phyloP scores from a whole-genome alignment of 2,888 invertebrate species.

The Diarsia dahlii region DNA sequence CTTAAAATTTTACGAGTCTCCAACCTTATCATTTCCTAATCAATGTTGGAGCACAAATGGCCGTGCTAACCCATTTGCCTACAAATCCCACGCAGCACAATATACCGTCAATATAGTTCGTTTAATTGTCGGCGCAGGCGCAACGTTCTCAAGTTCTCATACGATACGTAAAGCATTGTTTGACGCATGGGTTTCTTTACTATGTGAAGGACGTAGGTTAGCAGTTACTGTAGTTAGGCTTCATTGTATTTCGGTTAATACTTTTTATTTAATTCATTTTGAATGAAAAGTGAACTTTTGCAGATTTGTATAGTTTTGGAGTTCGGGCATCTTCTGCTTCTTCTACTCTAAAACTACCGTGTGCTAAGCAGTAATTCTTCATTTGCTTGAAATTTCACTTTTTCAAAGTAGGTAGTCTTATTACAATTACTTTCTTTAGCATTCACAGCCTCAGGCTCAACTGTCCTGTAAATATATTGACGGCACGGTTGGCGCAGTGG shows the following conservation, averaged over 20 bases:
- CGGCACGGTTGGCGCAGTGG: too few species aligned
- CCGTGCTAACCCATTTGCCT: constrained; percentile 59
- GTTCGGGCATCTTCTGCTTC: neutral
- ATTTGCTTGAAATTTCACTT: neutral
- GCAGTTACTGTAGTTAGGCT: constrained; percentile 27
- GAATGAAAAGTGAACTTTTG: neutral
- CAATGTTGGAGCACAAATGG: constrained; percentile 29
- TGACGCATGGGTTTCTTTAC: constrained; percentile 72
- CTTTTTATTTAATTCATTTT: constrained; percentile 1
- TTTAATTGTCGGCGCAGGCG: constrained; percentile 68
- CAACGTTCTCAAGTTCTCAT: constrained; percentile 71
- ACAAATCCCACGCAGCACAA: constrained; percentile 64
- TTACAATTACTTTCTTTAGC: too few species aligned
- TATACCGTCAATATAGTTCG: constrained; percentile 57
- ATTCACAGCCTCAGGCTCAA: too few species aligned
- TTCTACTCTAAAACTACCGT: neutral
- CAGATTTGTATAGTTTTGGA: neutral
- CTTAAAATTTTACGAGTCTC: neutral
- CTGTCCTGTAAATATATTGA: too few species aligned
- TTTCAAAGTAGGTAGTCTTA: too few species aligned
- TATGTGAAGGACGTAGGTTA: constrained; percentile 66
- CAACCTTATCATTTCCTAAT: constrained; percentile 21
- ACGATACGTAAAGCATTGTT: constrained; percentile 67
- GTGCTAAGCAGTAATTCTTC: neutral
- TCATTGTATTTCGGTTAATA: constrained; percentile 15